phyloP scores from a whole-genome alignment of 2,113 vertebrate genomes.

The Talpa occidentalis region DNA sequence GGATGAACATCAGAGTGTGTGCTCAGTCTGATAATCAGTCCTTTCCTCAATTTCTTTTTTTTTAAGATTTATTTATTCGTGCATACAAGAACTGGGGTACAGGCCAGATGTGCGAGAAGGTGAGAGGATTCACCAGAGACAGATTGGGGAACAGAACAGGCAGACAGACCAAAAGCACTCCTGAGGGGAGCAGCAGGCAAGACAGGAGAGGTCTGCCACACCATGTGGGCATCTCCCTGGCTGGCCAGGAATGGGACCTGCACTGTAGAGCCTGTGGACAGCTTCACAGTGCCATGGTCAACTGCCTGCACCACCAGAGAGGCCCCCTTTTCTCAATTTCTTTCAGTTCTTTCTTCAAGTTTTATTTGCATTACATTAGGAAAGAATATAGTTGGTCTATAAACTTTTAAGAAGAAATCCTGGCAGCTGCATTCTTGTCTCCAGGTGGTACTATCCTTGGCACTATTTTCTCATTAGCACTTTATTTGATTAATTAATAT shows the following conservation, averaged over 20 bases:
- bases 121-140: too few relatives aligned
- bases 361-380: neutral
- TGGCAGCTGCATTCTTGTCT: constrained; percentile 28
- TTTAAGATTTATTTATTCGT: neutral
- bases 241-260: too few relatives aligned
- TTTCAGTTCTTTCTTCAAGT: neutral
- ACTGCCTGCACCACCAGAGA: too few relatives aligned
- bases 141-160: too few relatives aligned
- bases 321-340: neutral
- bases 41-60: neutral
- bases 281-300: too few relatives aligned
- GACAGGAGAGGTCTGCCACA: too few relatives aligned
- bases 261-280: too few relatives aligned
- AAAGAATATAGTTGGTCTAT: neutral
- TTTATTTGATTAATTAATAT: constrained; percentile 68
- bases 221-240: too few relatives aligned
- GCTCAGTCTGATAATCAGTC: neutral
- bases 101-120: too few relatives aligned
- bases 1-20: neutral
- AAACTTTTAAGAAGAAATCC: constrained; percentile 33
- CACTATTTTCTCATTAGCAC: constrained; percentile 58
- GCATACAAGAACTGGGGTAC: too few relatives aligned
- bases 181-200: too few relatives aligned
- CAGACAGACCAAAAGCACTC: too few relatives aligned
- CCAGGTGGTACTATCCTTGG: neutral